A percentile compares a stretch with the other conserved stretches of the same genome.
phyloP scores from a whole-genome alignment of 2,113 vertebrate species.

The Buteo buteo region DNA sequence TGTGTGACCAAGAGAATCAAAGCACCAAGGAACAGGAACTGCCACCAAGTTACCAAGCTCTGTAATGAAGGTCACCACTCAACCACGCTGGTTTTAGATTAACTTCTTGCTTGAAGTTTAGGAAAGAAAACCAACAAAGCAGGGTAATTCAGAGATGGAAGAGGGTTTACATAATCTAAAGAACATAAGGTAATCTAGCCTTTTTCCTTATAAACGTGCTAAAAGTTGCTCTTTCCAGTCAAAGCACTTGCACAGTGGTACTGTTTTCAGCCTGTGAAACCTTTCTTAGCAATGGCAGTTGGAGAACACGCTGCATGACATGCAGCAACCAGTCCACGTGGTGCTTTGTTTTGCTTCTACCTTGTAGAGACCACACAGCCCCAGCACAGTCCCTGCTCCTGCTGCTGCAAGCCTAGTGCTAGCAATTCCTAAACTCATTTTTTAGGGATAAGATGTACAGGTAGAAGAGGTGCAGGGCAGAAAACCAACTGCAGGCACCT shows the following conservation, averaged over 20 bases:
- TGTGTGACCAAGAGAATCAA: background rate
- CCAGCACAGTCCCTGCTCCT: background rate
- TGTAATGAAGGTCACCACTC: background rate
- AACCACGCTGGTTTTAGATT: background rate
- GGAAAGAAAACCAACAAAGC: background rate
- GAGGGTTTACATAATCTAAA: background rate
- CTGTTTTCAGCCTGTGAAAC: background rate
- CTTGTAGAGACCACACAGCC: background rate
- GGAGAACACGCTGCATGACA: background rate
- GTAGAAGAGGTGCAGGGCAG: background rate
- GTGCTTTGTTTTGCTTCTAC: background rate
- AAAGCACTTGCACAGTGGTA: background rate
- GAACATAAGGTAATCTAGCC: background rate
- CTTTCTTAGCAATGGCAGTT: background rate
- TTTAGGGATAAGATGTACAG: background rate
- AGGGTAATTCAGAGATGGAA: background rate
- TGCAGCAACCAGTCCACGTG: background rate
- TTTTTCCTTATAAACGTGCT: background rate
- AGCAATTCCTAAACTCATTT: background rate
- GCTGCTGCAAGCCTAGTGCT: background rate
- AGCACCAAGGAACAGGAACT: background rate
- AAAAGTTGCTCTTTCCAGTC: background rate
- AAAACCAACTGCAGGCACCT: background rate
- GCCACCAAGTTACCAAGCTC: background rate
- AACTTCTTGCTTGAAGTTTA: background rate